These are phyloP conservation scores for Mesitornis unicolor DNA, from an alignment of 2,113 vertebrate species.

Conservation along the genomic window DNA sequence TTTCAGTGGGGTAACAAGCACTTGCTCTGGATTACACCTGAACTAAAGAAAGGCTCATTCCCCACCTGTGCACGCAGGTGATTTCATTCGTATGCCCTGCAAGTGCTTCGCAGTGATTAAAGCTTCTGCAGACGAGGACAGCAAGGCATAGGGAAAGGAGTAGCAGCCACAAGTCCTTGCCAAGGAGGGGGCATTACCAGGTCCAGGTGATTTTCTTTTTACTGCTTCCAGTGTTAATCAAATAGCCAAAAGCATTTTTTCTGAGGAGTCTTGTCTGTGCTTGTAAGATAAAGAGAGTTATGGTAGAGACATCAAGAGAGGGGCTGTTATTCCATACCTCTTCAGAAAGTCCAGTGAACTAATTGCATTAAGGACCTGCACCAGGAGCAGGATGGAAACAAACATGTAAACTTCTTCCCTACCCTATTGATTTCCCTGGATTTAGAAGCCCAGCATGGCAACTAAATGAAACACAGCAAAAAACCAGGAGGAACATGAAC, in stretches of 20 bases:
- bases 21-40: neutral
- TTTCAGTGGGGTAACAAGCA: neutral
- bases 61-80: neutral
- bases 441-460: neutral
- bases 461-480: neutral
- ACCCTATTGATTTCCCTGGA: neutral
- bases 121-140: neutral
- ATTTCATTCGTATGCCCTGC: neutral
- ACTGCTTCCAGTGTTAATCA: neutral
- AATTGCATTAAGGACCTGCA: rapidly evolving
- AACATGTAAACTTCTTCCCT: neutral
- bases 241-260: neutral
- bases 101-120: neutral
- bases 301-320: neutral
- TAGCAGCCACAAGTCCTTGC: neutral
- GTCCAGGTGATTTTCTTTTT: neutral
- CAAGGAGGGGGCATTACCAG: neutral
- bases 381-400: neutral
- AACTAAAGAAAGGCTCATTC: neutral
- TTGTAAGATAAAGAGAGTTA: neutral
- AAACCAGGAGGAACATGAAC: rapidly evolving
- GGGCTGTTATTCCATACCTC: rapidly evolving
- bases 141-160: neutral
- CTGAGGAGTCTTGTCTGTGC: neutral
- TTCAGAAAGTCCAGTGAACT: neutral